Conservation (phyloP, 2,888 invertebrate genomes). For the Rhodophaea formosa region DNA sequence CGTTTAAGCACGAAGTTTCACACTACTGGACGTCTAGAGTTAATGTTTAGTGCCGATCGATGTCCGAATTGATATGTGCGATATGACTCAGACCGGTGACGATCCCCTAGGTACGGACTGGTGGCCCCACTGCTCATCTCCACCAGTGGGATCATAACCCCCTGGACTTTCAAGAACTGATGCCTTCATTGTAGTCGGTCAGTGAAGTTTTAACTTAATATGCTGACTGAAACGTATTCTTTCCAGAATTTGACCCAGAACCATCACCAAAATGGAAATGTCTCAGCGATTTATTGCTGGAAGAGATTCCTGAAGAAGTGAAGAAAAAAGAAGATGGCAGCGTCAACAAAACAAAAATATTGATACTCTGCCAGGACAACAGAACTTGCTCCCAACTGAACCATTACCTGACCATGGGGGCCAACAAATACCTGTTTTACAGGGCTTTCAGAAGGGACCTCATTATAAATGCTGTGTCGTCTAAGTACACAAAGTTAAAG, state of each 20-base stretch:
- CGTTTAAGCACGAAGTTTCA: too few relatives aligned
- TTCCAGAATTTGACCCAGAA: slow-evolving; percentile 88
- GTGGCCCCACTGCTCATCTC: too few relatives aligned
- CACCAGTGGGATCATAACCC: too few relatives aligned
- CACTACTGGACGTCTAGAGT: too few relatives aligned
- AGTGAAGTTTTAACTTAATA: too few relatives aligned
- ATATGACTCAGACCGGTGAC: too few relatives aligned
- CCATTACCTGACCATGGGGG: slow-evolving; percentile 84
- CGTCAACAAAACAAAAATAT: slow-evolving; percentile 83
- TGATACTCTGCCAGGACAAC: slow-evolving; percentile 92
- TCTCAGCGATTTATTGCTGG: slow-evolving; percentile 87
- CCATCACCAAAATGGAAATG: slow-evolving; percentile 94
- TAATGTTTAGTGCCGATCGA: too few relatives aligned
- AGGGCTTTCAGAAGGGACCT: slow-evolving; percentile 82
- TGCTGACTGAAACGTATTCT: not conserved
- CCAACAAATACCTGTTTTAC: slow-evolving; percentile 83
- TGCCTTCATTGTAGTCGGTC: too few relatives aligned
- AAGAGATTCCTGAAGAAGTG: slow-evolving; percentile 90
- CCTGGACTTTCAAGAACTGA: too few relatives aligned
- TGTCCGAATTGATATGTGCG: too few relatives aligned
- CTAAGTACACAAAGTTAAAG: slow-evolving; percentile 66
- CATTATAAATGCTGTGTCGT: slow-evolving; percentile 79
- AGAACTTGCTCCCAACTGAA: slow-evolving; percentile 91
- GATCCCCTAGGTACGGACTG: too few relatives aligned
- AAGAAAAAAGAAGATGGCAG: slow-evolving; percentile 64